Evolutionary conservation across 2,888 invertebrate species (phyloP).

Genomic region (Eueremaeus valkanovi): DNA sequence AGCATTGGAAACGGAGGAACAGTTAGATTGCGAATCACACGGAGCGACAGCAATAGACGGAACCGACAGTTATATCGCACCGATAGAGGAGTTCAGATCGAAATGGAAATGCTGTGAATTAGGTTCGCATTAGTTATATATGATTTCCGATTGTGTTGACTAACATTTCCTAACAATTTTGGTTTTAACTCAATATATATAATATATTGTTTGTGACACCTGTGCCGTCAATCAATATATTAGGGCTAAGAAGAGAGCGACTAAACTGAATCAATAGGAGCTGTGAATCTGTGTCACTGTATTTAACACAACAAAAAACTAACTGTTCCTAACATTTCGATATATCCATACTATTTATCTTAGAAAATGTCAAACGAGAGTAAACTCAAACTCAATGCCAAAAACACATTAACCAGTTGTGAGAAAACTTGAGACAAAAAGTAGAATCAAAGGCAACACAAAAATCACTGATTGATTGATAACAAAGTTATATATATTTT

Average conservation of each 20-base stretch:
- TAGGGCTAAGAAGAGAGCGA: not conserved
- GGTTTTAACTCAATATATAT: not conserved
- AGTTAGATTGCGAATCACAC: too few relatives aligned
- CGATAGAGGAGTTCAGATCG: not conserved
- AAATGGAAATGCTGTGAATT: not conserved
- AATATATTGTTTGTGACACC: not conserved
- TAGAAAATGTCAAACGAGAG: too few relatives aligned
- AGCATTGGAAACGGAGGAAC: not conserved
- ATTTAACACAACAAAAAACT: too few relatives aligned
- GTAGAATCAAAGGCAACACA: not conserved
- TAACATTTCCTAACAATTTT: not conserved
- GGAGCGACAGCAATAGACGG: too few relatives aligned
- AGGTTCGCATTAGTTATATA: too few relatives aligned
- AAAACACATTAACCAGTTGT: not conserved
- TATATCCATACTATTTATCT: too few relatives aligned
- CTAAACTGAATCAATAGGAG: not conserved
- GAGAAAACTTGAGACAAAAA: not conserved
- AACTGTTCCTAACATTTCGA: too few relatives aligned
- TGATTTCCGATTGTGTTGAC: not conserved
- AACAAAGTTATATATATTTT: not conserved
- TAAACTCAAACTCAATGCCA: not conserved
- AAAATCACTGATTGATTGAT: not conserved
- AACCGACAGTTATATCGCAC: not conserved
- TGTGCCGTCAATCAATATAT: constrained; percentile 8
- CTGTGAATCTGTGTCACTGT: too few relatives aligned